Evolutionary conservation across 1,140 invertebrate species (phyloP), one percentile per base, ranked within the genome.

Genomic region (Octopus sinensis): DNA sequence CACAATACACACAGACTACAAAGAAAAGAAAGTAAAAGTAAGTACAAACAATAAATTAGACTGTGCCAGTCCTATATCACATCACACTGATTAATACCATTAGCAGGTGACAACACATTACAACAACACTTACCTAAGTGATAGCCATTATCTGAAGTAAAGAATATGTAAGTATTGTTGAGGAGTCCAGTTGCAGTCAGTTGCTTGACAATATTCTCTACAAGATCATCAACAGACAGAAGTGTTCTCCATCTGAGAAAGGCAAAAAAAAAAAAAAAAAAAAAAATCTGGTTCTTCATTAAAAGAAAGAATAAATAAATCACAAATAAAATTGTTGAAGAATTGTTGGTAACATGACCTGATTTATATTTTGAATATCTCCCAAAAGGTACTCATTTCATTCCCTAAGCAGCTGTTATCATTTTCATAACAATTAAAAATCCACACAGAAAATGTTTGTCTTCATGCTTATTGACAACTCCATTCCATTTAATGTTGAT

Each of bases 111-210:
- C 30, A 43, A 43, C 30, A 17, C 17, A 62, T 62, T 73, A 9
- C 6, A 68, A 53, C 9, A 81, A 79, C 43, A 89, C 87, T 90
- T 91, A 91, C 95, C 95, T 86, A 96, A 91, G 91, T 97, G 96
- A 90, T 94, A 97, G 78, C 96, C 96, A 91, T 97, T 96, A 88
- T 97, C 96, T 0, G 96, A 96, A 0, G 95, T 95, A 85, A 94
- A 96, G 76, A 97, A 93, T 0, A 97, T 88, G 86, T 94, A 96
- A 5, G 96, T 97, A 85, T 95, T 92, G 6, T 95, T 89, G 6
- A 96, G 87, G 4, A 94, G 68, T 7, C 92, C 87, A 17, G 91
- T 88, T 4, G 89, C 83, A 73, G 93, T 90, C 71, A 96, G 88
- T 51, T 91, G 87, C 4, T 91, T 85, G 13, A 96, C 87, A 6